These are phyloP conservation scores for Acanthaster planci DNA, from an alignment of 35 echinoderm and acorn worm genomes.

Conservation along the genomic window DNA sequence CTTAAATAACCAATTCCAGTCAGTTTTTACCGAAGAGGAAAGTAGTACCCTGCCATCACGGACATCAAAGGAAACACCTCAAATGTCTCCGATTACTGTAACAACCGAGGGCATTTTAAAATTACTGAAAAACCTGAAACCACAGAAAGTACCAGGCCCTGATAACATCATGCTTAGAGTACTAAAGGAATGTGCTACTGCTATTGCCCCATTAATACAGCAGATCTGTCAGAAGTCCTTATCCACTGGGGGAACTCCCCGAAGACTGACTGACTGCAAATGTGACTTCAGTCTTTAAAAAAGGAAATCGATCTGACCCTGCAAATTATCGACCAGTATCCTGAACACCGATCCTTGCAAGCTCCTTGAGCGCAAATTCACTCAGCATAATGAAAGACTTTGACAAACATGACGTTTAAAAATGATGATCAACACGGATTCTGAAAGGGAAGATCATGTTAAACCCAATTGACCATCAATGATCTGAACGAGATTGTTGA, in stretches of 20 bases:
- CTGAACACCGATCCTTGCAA: slow-evolving; percentile 46
- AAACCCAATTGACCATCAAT: too few species aligned
- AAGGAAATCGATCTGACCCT: slow-evolving; percentile 46
- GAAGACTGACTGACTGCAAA: slow-evolving; percentile 56
- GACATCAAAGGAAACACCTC: neutral
- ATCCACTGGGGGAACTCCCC: slow-evolving; percentile 47
- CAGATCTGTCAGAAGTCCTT: slow-evolving; percentile 48
- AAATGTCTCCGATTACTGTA: slow-evolving; percentile 24
- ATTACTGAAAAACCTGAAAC: slow-evolving; percentile 34
- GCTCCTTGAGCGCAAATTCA: slow-evolving; percentile 44
- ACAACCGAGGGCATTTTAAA: slow-evolving; percentile 5
- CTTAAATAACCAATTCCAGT: slow-evolving; percentile 35
- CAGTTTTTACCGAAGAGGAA: slow-evolving; percentile 32
- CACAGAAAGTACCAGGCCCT: slow-evolving; percentile 29
- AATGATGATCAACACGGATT: too few species aligned
- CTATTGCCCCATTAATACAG: slow-evolving; percentile 17
- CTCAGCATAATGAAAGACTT: slow-evolving; percentile 48
- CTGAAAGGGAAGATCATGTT: too few species aligned
- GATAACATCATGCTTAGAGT: slow-evolving; percentile 19
- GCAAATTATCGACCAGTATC: slow-evolving; percentile 38
- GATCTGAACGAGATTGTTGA: too few species aligned
- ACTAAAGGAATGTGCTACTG: slow-evolving; percentile 30
- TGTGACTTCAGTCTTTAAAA: slow-evolving; percentile 48
- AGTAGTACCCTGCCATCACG: neutral
- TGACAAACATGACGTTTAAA: slow-evolving; percentile 20